A percentile compares a stretch with the other conserved stretches of the same genome.
Conservation (phyloP, 2,888 invertebrate species). For the Drosophila colorata region DNA sequence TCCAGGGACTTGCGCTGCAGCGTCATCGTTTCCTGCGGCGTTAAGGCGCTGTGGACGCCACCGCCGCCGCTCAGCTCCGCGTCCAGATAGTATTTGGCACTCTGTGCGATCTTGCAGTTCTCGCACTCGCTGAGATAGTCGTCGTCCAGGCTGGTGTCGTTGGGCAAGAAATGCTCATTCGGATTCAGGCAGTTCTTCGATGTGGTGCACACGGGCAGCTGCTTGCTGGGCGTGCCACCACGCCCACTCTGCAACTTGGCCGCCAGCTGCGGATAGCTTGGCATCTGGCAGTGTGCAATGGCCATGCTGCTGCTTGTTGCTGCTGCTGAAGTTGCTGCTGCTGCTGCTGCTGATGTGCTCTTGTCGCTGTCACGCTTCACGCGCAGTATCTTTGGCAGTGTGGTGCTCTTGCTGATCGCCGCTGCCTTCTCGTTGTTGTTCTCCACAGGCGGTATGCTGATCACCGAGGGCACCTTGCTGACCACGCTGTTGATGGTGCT, state of each 20-base stretch:
- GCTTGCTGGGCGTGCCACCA: constrained; percentile 71
- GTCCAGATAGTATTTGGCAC: constrained; percentile 89
- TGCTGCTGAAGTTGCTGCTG: constrained; percentile 1
- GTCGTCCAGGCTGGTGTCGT: constrained; percentile 86
- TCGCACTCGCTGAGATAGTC: constrained; percentile 94
- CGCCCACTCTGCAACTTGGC: constrained; percentile 32
- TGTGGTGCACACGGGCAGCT: constrained; percentile 85
- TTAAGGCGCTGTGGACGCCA: constrained; percentile 72
- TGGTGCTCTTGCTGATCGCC: constrained; percentile 70
- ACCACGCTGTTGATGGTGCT: constrained; percentile 85
- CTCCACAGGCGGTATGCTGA: constrained; percentile 83
- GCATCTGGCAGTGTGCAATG: constrained; percentile 80
- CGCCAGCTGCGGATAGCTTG: constrained; percentile 73
- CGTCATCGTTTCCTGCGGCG: constrained; percentile 89
- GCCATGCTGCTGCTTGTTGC: constrained; percentile 27
- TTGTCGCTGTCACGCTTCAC: constrained; percentile 65
- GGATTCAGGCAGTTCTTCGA: constrained; percentile 85
- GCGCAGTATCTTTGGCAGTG: constrained; percentile 83
- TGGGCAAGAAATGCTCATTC: constrained; percentile 85
- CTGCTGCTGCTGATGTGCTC: constrained; percentile 8
- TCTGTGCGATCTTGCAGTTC: constrained; percentile 92
- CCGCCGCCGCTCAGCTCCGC: constrained; percentile 85
- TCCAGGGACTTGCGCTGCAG: constrained; percentile 87
- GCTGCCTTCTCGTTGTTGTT: constrained; percentile 53
- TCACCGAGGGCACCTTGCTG: constrained; percentile 85